Evolutionary conservation across 2,888 invertebrate genomes (phyloP).

Genomic region (Stomorhina lunata): DNA sequence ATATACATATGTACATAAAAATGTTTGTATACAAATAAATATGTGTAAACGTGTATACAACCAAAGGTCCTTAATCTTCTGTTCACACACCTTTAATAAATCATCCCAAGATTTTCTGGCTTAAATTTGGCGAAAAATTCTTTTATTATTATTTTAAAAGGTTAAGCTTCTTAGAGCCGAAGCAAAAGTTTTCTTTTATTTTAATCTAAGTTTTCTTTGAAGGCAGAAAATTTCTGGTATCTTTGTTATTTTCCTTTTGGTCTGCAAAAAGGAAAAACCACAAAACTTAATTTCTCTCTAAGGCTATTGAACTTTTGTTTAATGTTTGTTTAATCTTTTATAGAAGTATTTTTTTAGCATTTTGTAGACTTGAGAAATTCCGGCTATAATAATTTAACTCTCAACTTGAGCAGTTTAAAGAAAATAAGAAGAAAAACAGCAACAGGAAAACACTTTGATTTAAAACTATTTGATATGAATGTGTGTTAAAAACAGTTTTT

Average conservation of each 20-base stretch:
- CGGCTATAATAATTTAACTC: constrained; percentile 21
- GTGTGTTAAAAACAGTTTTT: neutral
- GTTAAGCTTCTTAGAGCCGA: neutral
- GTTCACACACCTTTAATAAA: neutral
- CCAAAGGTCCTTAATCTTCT: constrained; percentile 1
- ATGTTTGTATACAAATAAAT: too few species aligned
- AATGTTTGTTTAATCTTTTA: neutral
- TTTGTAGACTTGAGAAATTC: constrained; percentile 12
- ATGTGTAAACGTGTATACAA: neutral
- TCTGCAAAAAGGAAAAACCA: neutral
- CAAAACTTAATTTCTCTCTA: constrained; percentile 9
- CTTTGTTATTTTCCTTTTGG: neutral
- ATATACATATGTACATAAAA: too few species aligned
- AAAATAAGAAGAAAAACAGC: neutral
- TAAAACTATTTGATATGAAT: constrained; percentile 10
- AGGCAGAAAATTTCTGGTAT: neutral
- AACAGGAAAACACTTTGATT: neutral
- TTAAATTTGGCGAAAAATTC: neutral
- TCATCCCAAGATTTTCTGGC: neutral
- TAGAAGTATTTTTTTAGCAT: neutral
- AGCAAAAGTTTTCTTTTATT: neutral
- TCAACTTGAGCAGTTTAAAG: neutral
- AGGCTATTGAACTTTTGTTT: constrained; percentile 27
- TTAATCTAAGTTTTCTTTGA: constrained; percentile 7
- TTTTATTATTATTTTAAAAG: constrained; percentile 4